Evolutionary conservation across 1,140 invertebrate species (phyloP).

Genomic region (Atopsyche davidsoni): DNA sequence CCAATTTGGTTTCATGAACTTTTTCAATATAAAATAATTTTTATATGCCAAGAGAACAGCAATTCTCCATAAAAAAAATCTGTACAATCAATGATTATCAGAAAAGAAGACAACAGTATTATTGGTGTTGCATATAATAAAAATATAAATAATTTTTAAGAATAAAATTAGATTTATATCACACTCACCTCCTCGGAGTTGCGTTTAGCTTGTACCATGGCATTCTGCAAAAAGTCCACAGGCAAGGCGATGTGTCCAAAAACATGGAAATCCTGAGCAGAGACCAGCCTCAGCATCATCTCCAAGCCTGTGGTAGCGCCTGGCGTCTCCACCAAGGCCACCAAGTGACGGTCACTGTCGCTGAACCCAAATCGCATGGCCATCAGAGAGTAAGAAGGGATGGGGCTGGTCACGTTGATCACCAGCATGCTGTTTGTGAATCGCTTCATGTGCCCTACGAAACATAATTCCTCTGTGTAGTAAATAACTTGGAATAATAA

Average conservation of each 20-base stretch:
- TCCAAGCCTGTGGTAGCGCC: conserved; percentile 62
- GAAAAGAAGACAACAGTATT: neutral
- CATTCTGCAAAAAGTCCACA: conserved; percentile 58
- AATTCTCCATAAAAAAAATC: too few relatives aligned
- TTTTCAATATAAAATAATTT: too few relatives aligned
- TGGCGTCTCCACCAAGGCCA: conserved; percentile 62
- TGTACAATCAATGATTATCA: too few relatives aligned
- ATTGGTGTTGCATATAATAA: neutral
- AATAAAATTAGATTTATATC: conserved; percentile 7
- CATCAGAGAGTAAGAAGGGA: conserved; percentile 57
- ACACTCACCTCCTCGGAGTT: conserved; percentile 53
- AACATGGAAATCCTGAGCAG: conserved; percentile 61
- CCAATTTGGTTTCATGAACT: too few relatives aligned
- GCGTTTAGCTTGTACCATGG: conserved; percentile 57
- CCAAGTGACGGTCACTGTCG: conserved; percentile 60
- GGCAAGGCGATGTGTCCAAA: conserved; percentile 66
- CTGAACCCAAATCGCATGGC: conserved; percentile 64
- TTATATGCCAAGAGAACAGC: too few relatives aligned
- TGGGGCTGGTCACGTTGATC: conserved; percentile 66
- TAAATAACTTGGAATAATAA: too few relatives aligned
- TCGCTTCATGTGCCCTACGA: conserved; percentile 53
- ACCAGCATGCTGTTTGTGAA: conserved; percentile 60
- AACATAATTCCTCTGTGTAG: too few relatives aligned
- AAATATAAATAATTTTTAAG: conserved; percentile 3
- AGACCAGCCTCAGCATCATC: conserved; percentile 51